Conservation (phyloP, 2,888 invertebrate genomes). For the Nemapogon koenigi region DNA sequence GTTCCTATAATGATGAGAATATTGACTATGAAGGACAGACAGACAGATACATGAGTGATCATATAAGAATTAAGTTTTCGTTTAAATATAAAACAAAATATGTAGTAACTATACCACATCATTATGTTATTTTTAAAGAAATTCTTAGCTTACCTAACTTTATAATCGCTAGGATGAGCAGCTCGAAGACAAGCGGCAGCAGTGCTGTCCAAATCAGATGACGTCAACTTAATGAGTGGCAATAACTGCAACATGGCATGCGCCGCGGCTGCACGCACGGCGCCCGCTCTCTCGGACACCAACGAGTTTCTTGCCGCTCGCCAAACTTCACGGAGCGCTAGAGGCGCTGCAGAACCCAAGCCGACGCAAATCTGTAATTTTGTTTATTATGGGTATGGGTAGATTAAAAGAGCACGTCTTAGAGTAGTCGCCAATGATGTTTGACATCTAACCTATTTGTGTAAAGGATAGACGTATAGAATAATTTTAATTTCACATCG, state of each 20-base stretch:
- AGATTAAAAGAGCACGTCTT: neutral
- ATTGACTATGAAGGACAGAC: too few relatives aligned
- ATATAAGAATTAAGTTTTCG: too few relatives aligned
- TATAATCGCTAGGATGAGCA: slow-evolving; percentile 46
- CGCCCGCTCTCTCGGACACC: slow-evolving; percentile 89
- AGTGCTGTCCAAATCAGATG: slow-evolving; percentile 89
- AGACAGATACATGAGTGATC: too few relatives aligned
- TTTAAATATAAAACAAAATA: too few relatives aligned
- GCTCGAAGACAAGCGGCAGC: slow-evolving; percentile 92
- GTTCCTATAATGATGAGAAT: too few relatives aligned
- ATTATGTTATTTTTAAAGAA: too few relatives aligned
- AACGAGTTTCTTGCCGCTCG: slow-evolving; percentile 84
- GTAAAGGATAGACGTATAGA: too few relatives aligned
- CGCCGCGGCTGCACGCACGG: slow-evolving; percentile 93
- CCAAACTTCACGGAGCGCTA: slow-evolving; percentile 83
- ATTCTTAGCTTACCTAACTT: slow-evolving; percentile 35
- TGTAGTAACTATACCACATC: too few relatives aligned
- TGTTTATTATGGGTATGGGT: neutral
- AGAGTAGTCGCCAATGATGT: too few relatives aligned
- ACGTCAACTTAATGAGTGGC: slow-evolving; percentile 84
- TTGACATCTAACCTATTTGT: too few relatives aligned
- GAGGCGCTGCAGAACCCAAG: slow-evolving; percentile 89
- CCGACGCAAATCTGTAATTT: slow-evolving; percentile 78
- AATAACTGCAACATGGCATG: slow-evolving; percentile 89
- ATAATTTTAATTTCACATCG: too few relatives aligned